Evolutionary conservation across 2,113 vertebrate genomes (phyloP).

Genomic region (Misgurnus anguillicaudatus): DNA sequence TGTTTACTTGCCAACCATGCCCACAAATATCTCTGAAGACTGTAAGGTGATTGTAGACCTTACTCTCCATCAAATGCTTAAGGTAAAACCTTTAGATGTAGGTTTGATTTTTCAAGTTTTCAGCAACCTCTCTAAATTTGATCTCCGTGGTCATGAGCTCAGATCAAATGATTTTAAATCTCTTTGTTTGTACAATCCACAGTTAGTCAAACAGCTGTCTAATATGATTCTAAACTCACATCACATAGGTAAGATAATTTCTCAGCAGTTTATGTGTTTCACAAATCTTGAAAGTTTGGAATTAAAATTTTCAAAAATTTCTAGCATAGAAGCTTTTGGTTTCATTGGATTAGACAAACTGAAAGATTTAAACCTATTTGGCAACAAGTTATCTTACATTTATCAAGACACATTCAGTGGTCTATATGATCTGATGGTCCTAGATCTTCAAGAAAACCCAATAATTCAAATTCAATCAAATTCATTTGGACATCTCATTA

Average conservation of each 20-base stretch:
- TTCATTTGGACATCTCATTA: conserved; percentile 23
- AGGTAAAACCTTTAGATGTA: not conserved
- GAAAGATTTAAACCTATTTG: not conserved
- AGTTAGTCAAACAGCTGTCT: conserved; percentile 1
- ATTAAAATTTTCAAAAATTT: not conserved
- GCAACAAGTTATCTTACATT: conserved; percentile 26
- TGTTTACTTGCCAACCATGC: not conserved
- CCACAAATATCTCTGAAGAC: not conserved
- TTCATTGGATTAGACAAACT: conserved; percentile 2
- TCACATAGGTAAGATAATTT: not conserved
- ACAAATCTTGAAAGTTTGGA: not conserved
- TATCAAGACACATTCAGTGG: conserved; percentile 22
- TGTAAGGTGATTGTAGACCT: not conserved
- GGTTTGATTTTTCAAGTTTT: not conserved
- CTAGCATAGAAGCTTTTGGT: conserved; percentile 1
- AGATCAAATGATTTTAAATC: not conserved
- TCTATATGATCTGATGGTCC: not conserved
- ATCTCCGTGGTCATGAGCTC: not conserved
- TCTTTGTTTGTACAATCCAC: conserved; percentile 1
- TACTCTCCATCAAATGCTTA: rapidly evolving
- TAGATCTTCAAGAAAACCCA: conserved; percentile 29
- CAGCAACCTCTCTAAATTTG: not conserved
- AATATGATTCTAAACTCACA: not conserved
- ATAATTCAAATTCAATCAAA: not conserved
- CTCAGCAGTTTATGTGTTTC: conserved; percentile 23